phyloP scores from a whole-genome alignment of 1,140 invertebrate genomes.

The Drosophila tropicalis region DNA sequence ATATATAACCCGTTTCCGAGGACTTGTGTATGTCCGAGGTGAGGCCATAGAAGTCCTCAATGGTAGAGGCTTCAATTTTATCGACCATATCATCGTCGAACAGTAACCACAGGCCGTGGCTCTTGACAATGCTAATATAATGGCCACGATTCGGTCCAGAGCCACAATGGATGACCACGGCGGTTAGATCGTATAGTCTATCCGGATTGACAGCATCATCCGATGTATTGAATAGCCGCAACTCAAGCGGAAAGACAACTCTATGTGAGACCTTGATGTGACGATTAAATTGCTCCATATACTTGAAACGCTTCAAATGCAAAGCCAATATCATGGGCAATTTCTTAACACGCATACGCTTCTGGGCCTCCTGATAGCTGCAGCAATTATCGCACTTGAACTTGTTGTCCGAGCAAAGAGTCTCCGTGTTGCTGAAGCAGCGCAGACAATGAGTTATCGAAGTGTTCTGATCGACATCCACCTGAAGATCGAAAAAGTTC shows the following conservation, averaged over 20 bases:
- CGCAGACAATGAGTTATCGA: constrained; percentile 99
- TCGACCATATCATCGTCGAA: constrained; percentile 99
- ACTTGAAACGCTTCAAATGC: constrained; percentile 99
- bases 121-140: constrained; percentile 99
- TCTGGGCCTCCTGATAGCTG: constrained; percentile 99
- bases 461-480: constrained; percentile 99
- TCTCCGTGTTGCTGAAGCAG: constrained; percentile 99
- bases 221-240: constrained; percentile 99
- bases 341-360: constrained; percentile 99
- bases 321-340: constrained; percentile 98
- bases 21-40: constrained; percentile 99
- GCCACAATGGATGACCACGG: constrained; percentile 99
- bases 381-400: constrained; percentile 99
- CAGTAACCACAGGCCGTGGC: constrained; percentile 98
- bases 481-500: constrained; percentile 99
- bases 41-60: constrained; percentile 99
- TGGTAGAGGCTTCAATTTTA: constrained; percentile 99
- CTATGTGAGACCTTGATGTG: constrained; percentile 99
- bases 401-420: constrained; percentile 99
- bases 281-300: constrained; percentile 99
- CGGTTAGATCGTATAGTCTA: constrained; percentile 98
- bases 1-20: constrained; percentile 99
- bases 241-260: constrained; percentile 98
- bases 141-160: constrained; percentile 99
- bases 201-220: constrained; percentile 99